Conservation (phyloP, 2,888 invertebrate genomes). For the Melitaea athalia region DNA sequence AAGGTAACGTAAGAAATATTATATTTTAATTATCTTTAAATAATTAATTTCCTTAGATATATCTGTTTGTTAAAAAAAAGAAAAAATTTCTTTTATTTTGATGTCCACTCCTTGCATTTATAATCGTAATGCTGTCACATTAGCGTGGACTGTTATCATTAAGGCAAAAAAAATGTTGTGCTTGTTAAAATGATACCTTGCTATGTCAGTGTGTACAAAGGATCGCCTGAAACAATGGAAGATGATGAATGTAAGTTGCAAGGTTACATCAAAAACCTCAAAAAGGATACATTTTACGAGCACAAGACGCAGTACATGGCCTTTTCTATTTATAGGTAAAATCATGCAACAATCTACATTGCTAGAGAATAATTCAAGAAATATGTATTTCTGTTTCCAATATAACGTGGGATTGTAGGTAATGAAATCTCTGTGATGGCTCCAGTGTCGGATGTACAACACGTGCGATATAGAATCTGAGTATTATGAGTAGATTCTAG, state of each 20-base stretch:
- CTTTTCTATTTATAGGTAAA: slow-evolving; percentile 65
- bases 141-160: slow-evolving; percentile 54
- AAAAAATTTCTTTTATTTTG: slow-evolving; percentile 12
- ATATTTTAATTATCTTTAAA: slow-evolving; percentile 17
- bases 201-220: slow-evolving; percentile 73
- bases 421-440: slow-evolving; percentile 78
- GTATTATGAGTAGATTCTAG: slow-evolving; percentile 78
- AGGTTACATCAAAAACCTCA: slow-evolving; percentile 55
- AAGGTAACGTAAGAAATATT: slow-evolving; percentile 5
- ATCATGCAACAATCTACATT: slow-evolving; percentile 74
- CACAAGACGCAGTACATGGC: slow-evolving; percentile 62
- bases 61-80: slow-evolving; percentile 12
- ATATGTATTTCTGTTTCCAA: slow-evolving; percentile 71
- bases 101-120: slow-evolving; percentile 23
- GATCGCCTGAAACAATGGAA: slow-evolving; percentile 71
- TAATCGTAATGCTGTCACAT: slow-evolving; percentile 17
- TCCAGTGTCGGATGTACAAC: slow-evolving; percentile 71
- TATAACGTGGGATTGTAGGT: slow-evolving; percentile 70
- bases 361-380: slow-evolving; percentile 60
- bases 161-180: slow-evolving; percentile 58
- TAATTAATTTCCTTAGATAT: slow-evolving; percentile 21
- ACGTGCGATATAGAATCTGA: slow-evolving; percentile 72
- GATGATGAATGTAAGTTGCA: slow-evolving; percentile 76
- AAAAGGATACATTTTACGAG: slow-evolving; percentile 70
- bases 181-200: slow-evolving; percentile 65